phyloP scores from a whole-genome alignment of 1,140 invertebrate genomes.

The Lucilia cuprina region DNA sequence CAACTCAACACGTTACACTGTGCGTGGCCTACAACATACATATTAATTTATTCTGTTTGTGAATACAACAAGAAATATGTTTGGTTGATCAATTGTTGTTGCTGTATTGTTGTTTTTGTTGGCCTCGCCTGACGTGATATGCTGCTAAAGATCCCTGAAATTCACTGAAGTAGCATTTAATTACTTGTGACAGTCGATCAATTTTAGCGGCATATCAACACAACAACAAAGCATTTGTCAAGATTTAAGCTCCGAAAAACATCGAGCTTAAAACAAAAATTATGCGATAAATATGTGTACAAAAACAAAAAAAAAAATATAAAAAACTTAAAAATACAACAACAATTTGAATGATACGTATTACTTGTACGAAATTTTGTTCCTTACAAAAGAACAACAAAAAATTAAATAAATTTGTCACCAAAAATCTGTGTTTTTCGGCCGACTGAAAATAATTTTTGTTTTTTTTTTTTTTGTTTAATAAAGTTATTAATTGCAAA shows the following conservation, averaged over 20 bases:
- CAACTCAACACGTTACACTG: not conserved
- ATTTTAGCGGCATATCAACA: slow-evolving; percentile 32
- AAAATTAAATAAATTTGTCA: not conserved
- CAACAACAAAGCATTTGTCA: slow-evolving; percentile 33
- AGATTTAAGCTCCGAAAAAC: slow-evolving; percentile 24
- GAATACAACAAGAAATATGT: too few relatives aligned
- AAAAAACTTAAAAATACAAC: not conserved
- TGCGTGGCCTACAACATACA: not conserved
- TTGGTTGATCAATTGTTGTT: too few relatives aligned
- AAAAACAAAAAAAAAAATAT: not conserved
- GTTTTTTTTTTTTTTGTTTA: not conserved
- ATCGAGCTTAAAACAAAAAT: not conserved
- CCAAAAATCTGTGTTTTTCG: not conserved
- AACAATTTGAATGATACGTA: not conserved
- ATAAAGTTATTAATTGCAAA: slow-evolving; percentile 30
- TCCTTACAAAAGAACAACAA: not conserved
- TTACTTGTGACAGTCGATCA: slow-evolving; percentile 34
- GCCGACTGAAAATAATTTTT: not conserved
- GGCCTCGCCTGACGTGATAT: slow-evolving; percentile 22
- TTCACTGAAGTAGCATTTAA: slow-evolving; percentile 33
- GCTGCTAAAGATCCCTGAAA: slow-evolving; percentile 34
- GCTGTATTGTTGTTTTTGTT: not conserved
- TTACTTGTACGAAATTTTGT: not conserved
- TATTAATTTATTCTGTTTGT: too few relatives aligned
- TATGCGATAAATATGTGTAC: not conserved